Base-by-base conservation (phyloP, 2,888 invertebrate genomes). In the Drosophila fulvimacula region DNA sequence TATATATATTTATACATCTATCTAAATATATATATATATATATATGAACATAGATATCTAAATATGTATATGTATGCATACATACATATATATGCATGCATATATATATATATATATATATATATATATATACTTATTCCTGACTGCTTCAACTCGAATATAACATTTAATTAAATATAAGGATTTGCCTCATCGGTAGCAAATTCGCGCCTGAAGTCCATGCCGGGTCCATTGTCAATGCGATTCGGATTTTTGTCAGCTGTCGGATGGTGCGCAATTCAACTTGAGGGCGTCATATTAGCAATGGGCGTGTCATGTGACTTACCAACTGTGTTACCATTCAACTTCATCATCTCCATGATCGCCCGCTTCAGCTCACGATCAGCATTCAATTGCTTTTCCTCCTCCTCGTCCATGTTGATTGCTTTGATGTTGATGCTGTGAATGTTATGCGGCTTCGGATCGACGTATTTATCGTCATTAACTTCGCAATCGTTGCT, bases 101-200 rank as follows among this genome's bases (percentile, higher is more conserved):
- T 30, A 30, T 30, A 7, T 30, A 30, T 7, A 6, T 30, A 7
- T 30, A 30, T 30, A 7, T 0, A 30, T 7, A 30, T 7, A 30
- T 30, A 30, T 30, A 7, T 30, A 5, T 30, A 7, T 30, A 7
- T 30, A 30, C 27, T 30, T 7, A 30, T 30, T 0, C 27, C 27
- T 30, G 27, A 30, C 24, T 30, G 1, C 6, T 30, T 30, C 27
- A 30, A 30, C 7, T 27, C 15, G 9, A 38, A 39, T 17, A 10
- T 4, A 17, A 10, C 7, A 39, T 39, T 52, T 4, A 21, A 1
- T 30, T 73, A 73, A 9, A 81, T 66, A 24, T 74, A 77, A 11
- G 79, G 81, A 69, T 81, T 79, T 24, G 78, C 59, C n/a, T 77
- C 67, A 30, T 81, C 79, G 48, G 74, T 79, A 49, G 74, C 74